Evolutionary conservation across 2,797 vertebrate genomes (phyloP), one percentile per base, ranked within the genome.

Genomic region (Enteromius anoplus): DNA sequence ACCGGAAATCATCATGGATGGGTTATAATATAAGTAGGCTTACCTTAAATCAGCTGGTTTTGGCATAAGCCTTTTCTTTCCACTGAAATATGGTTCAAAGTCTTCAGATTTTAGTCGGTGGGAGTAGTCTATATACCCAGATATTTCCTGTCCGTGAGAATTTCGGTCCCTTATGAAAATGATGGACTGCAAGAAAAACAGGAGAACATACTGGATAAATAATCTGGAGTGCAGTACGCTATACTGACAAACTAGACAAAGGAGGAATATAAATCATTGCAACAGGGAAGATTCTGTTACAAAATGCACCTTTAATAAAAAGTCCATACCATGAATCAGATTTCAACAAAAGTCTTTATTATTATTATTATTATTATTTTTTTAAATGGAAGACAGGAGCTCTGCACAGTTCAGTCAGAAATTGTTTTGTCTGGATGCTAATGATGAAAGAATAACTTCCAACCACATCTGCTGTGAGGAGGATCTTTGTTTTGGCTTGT

Each of bases 161-260:
- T 96, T 97, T 88, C 77, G 92, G 91, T 96, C 96, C 90, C 95
- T 94, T 92, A 97, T 96, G 92, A 97, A 98, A 93, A 98, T 95
- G 89, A 97, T 93, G 0, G 96, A 95, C 97, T 97, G 92, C 79
- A 92, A 93, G 83, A 91, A 55, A 92, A 84, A 91, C 82, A 91
- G 86, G 85, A 88, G 85, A 78, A 91, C 89, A 87, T 81, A 70
- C 89, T 92, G 92, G 85, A 90, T 93, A 90, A 93, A 93, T 92
- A 89, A 93, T 92, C 89, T 91, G 66, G 49, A 81, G 58, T 70
- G 40, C 26, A 75, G 76, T 78, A 86, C 86, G 69, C 80, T 86
- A 68, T 69, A 66, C 73, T 53, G 80, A 86, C 85, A 80, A 68
- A 66, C 15, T 34, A 60, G 82, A 72, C 65, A 84, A 85, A 78